These are phyloP conservation scores for Ectropis grisescens DNA, from an alignment of 1,140 invertebrate species.

Conservation along the genomic window DNA sequence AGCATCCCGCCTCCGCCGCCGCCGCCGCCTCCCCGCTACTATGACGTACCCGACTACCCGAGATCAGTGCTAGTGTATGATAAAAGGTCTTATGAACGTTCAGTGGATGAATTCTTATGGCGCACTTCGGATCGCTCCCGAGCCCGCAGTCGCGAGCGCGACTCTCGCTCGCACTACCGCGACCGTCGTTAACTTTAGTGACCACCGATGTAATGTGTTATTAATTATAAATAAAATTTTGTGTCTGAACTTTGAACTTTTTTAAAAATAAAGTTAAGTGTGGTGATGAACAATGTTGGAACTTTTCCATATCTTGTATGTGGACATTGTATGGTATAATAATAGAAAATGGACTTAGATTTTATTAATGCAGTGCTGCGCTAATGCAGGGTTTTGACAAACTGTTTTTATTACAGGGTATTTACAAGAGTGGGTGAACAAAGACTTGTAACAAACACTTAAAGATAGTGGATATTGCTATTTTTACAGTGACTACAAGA, in stretches of 20 bases:
- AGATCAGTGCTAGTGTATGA: slow-evolving; percentile 73
- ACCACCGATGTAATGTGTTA: slow-evolving; percentile 57
- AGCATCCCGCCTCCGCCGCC: slow-evolving; percentile 79
- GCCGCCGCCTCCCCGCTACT: slow-evolving; percentile 83
- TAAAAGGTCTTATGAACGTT: slow-evolving; percentile 87
- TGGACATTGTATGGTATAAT: no score
- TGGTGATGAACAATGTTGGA: slow-evolving; percentile 47
- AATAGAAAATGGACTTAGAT: no score
- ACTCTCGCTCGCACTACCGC: slow-evolving; percentile 62
- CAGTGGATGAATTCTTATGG: slow-evolving; percentile 92
- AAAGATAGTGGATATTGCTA: no score
- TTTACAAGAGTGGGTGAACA: no score
- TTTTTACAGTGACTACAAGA: no score
- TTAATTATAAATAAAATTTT: slow-evolving; percentile 57
- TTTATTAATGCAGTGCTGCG: no score
- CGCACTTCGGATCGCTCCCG: slow-evolving; percentile 78
- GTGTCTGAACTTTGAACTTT: slow-evolving; percentile 68
- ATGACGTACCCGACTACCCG: slow-evolving; percentile 75
- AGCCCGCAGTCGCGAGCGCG: slow-evolving; percentile 70
- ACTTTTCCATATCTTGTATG: no score
- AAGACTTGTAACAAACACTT: no score
- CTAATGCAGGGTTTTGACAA: no score
- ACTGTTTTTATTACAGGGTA: no score
- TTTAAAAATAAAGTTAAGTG: slow-evolving; percentile 53
- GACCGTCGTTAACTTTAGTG: slow-evolving; percentile 48